phyloP scores from a whole-genome alignment of 2,797 vertebrate genomes.

The Propithecus perrieri region DNA sequence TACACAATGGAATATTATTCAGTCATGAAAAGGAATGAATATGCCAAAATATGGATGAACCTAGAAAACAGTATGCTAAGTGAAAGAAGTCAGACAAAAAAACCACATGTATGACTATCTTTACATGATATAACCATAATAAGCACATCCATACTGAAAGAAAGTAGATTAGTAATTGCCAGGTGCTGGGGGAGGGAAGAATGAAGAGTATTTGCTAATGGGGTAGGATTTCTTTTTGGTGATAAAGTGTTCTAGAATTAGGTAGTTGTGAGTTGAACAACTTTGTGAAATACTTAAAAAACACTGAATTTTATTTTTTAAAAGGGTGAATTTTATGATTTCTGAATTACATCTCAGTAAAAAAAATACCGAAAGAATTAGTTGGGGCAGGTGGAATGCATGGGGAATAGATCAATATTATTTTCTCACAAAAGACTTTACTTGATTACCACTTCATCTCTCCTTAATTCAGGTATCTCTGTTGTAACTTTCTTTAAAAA shows the following conservation, averaged over 20 bases:
- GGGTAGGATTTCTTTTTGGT: background rate
- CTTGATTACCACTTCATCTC: background rate
- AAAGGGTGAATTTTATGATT: background rate
- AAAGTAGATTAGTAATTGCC: background rate
- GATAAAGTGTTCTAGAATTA: conserved; percentile 1
- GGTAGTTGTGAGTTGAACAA: background rate
- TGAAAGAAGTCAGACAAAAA: background rate
- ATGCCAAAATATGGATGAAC: background rate
- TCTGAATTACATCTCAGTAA: background rate
- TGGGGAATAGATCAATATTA: background rate
- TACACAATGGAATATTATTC: background rate
- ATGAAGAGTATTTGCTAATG: background rate
- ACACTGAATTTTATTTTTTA: background rate
- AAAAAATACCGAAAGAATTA: background rate
- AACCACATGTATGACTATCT: background rate
- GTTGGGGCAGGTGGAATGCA: background rate
- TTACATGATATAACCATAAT: background rate
- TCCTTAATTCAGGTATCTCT: background rate
- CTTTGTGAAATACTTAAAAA: conserved; percentile 27
- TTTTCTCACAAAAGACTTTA: background rate
- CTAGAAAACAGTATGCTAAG: background rate
- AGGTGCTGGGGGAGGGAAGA: background rate
- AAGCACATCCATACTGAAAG: background rate
- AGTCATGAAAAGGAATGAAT: background rate
- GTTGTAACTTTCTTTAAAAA: conserved; percentile 1